These are phyloP conservation scores for Malthinus seriepunctatus DNA, from an alignment of 2,888 invertebrate species.

Conservation along the genomic window DNA sequence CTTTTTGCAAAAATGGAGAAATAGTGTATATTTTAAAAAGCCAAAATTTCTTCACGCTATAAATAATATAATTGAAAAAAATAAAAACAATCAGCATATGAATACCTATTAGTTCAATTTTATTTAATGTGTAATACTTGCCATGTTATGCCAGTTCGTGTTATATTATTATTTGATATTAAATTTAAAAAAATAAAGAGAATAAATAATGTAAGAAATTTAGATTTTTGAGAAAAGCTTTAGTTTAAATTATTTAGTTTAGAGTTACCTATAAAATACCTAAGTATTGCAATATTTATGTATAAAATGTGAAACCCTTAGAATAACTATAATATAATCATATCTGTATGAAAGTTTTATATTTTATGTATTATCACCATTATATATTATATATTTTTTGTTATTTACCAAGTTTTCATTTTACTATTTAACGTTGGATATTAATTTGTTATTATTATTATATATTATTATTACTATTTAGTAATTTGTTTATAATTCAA, in stretches of 20 bases:
- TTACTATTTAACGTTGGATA: slow-evolving; percentile 19
- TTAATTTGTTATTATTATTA: slow-evolving; percentile 15
- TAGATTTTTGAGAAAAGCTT: slow-evolving; percentile 21
- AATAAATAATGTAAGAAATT: not conserved
- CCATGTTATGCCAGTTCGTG: slow-evolving; percentile 44
- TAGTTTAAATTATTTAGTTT: slow-evolving; percentile 30
- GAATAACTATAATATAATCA: slow-evolving; percentile 22
- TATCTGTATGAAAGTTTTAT: slow-evolving; percentile 26
- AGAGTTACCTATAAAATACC: slow-evolving; percentile 27
- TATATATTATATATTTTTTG: slow-evolving; percentile 27
- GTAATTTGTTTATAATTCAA: slow-evolving; percentile 13
- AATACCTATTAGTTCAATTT: slow-evolving; percentile 26
- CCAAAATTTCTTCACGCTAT: slow-evolving; percentile 12
- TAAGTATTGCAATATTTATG: slow-evolving; percentile 29
- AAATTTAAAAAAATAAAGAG: slow-evolving; percentile 6
- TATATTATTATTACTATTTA: slow-evolving; percentile 3
- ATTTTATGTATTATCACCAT: slow-evolving; percentile 5
- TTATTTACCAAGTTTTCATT: slow-evolving; percentile 15
- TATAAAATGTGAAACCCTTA: slow-evolving; percentile 25
- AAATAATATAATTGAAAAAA: not conserved
- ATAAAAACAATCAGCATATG: too few species aligned
- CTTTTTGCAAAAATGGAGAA: not conserved
- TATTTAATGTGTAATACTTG: slow-evolving; percentile 33
- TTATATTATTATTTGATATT: slow-evolving; percentile 24
- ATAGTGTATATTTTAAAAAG: slow-evolving; percentile 3